These are phyloP conservation scores for Alloplasta piceator DNA, from an alignment of 2,888 invertebrate species.

Conservation along the genomic window DNA sequence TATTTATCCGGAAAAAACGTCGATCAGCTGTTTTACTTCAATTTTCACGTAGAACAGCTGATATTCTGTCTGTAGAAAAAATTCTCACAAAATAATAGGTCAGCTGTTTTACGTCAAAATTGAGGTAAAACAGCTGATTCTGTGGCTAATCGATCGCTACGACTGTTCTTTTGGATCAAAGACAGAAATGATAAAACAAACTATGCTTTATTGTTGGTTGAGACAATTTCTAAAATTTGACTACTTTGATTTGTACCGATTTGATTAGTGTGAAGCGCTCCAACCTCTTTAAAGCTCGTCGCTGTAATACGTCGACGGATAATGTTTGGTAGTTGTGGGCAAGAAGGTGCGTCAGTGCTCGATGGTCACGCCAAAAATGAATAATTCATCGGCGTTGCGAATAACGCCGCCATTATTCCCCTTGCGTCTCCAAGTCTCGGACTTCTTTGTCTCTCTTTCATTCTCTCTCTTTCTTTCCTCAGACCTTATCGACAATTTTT, in stretches of 20 bases:
- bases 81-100: too few relatives aligned
- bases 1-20: too few relatives aligned
- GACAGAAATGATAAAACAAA: too few relatives aligned
- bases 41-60: too few relatives aligned
- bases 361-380: conserved; percentile 15
- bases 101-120: too few relatives aligned
- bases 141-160: too few relatives aligned
- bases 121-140: too few relatives aligned
- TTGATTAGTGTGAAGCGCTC: not conserved
- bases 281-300: not conserved
- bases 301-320: not conserved
- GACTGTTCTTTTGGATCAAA: too few relatives aligned
- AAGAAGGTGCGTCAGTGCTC: conserved; percentile 12
- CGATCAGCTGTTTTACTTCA: too few relatives aligned
- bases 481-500: not conserved
- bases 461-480: not conserved
- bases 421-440: not conserved
- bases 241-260: not conserved
- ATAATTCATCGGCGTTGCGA: conserved; percentile 8
- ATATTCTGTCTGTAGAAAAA: too few relatives aligned
- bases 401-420: not conserved
- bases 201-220: too few relatives aligned
- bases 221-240: too few relatives aligned
- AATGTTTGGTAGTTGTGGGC: not conserved
- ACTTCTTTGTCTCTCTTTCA: not conserved